Evolutionary conservation across 2,888 invertebrate species (phyloP).

Genomic region (Lasioglossum oenotherae): DNA sequence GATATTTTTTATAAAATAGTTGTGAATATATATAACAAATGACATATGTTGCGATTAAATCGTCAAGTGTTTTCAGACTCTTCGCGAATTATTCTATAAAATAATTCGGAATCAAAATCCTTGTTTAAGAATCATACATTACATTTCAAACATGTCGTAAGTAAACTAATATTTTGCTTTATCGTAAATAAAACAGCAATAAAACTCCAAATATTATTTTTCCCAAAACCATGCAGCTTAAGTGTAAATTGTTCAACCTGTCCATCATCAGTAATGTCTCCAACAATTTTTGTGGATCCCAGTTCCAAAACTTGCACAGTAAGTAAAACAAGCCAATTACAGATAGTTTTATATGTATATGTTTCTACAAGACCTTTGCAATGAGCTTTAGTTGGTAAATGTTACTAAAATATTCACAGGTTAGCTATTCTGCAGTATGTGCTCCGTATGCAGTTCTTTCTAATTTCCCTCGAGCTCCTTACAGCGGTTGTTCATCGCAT

Average conservation of each 20-base stretch:
- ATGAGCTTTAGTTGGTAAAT: not conserved
- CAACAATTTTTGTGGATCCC: not conserved
- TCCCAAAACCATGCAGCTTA: not conserved
- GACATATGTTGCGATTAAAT: not conserved
- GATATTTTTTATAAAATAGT: not conserved
- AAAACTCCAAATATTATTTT: not conserved
- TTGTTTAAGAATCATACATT: not conserved
- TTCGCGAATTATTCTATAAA: not conserved
- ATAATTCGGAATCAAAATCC: slow-evolving; percentile 22
- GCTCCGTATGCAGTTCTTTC: slow-evolving; percentile 6
- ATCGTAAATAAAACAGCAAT: not conserved
- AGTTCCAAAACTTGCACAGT: slow-evolving; percentile 5
- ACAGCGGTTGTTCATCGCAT: slow-evolving; percentile 20
- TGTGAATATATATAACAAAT: slow-evolving; percentile 17
- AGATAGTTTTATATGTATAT: not conserved
- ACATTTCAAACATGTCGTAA: slow-evolving; percentile 23
- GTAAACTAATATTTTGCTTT: not conserved
- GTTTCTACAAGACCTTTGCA: not conserved
- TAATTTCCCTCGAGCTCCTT: slow-evolving; percentile 28
- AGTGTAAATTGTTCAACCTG: not conserved
- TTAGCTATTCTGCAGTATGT: slow-evolving; percentile 17
- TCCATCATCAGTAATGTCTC: not conserved
- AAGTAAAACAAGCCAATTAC: not conserved
- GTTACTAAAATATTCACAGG: not conserved
- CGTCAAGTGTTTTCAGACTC: not conserved